phyloP scores from a whole-genome alignment of 2,797 vertebrate genomes.

The Sebastes trivittatus region DNA sequence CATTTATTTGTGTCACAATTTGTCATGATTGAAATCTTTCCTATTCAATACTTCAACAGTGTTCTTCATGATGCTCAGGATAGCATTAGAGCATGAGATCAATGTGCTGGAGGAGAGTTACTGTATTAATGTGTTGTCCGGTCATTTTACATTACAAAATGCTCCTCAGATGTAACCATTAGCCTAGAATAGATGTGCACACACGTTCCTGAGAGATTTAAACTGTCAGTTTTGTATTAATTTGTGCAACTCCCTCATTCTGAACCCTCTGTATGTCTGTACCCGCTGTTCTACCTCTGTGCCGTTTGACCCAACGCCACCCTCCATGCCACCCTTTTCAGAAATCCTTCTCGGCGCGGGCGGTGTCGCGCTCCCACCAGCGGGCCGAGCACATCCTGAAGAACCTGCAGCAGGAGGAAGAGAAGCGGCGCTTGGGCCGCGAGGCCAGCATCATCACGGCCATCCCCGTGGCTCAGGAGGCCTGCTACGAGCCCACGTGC shows the following conservation, averaged over 20 bases:
- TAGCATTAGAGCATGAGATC: constrained; percentile 50
- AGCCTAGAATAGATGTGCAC: constrained; percentile 46
- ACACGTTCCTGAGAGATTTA: constrained; percentile 28
- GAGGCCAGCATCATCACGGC: constrained; percentile 98
- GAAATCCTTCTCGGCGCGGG: constrained; percentile 98
- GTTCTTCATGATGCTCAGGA: constrained; percentile 37
- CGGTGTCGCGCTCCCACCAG: constrained; percentile 98
- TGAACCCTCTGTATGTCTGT: constrained; percentile 23
- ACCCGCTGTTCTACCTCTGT: background rate
- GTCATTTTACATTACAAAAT: constrained; percentile 55
- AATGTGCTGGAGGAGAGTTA: constrained; percentile 73
- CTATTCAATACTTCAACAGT: constrained; percentile 19
- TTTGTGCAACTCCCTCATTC: constrained; percentile 32
- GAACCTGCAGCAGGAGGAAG: constrained; percentile 98
- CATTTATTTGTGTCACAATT: constrained; percentile 43
- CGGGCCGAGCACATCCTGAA: constrained; percentile 98
- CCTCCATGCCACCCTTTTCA: constrained; percentile 53
- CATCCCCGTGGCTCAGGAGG: constrained; percentile 96
- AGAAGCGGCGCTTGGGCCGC: constrained; percentile 93
- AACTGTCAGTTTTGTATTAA: constrained; percentile 5
- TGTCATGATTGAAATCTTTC: constrained; percentile 29
- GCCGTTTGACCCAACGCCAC: constrained; percentile 19
- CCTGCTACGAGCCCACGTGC: constrained; percentile 96
- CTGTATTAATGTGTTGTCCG: constrained; percentile 73
- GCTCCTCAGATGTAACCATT: constrained; percentile 49